Conservation (phyloP, 2,113 vertebrate genomes). For the Falco punctatus region DNA sequence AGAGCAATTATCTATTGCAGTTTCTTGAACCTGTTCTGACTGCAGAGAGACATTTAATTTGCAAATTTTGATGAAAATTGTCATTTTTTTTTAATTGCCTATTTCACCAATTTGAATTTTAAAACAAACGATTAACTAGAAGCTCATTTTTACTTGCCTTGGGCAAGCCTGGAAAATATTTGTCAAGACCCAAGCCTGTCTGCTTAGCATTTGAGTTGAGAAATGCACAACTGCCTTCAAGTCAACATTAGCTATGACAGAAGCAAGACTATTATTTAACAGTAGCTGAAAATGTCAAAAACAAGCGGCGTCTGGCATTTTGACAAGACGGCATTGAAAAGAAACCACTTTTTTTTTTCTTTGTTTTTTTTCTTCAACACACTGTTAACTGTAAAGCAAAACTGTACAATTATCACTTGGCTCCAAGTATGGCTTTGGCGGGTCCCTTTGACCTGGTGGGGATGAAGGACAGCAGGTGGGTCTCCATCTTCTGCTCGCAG, state of each 20-base stretch:
- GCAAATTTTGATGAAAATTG: conserved; percentile 69
- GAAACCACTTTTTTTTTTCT: conserved; percentile 41
- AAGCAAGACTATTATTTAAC: conserved; percentile 80
- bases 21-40: conserved; percentile 36
- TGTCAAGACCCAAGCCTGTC: conserved; percentile 69
- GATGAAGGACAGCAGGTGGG: not conserved
- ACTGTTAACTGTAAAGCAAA: conserved; percentile 64
- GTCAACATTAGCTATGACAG: conserved; percentile 79
- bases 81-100: conserved; percentile 72
- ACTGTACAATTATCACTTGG: conserved; percentile 55
- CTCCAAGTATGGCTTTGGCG: not conserved
- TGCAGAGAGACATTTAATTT: conserved; percentile 64
- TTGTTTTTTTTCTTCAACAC: not conserved
- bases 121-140: conserved; percentile 65
- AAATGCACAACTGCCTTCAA: conserved; percentile 77
- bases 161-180: conserved; percentile 70
- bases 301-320: conserved; percentile 73
- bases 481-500: not conserved
- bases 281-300: conserved; percentile 79
- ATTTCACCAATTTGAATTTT: conserved; percentile 62
- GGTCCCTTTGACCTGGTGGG: not conserved
- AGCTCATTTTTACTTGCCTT: conserved; percentile 69
- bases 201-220: conserved; percentile 70
- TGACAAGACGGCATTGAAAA: conserved; percentile 69
- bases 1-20: conserved; percentile 63